Evolutionary conservation across 2,797 vertebrate genomes (phyloP).

Genomic region (Pangasius sanitwongsei): DNA sequence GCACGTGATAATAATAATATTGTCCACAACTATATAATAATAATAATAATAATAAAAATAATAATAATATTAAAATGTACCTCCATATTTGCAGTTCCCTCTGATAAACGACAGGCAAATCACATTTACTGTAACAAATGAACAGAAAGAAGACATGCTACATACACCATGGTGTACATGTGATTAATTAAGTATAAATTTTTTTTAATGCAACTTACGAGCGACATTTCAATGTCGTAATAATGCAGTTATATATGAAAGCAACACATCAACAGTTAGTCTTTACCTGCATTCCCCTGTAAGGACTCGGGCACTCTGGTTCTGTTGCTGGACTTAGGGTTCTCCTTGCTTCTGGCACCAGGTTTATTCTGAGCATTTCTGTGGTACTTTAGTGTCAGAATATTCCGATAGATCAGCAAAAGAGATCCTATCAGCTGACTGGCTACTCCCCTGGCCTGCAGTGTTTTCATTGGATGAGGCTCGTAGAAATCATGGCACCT

Average conservation of each 20-base stretch:
- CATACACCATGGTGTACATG: background rate
- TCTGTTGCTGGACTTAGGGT: background rate
- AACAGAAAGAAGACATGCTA: background rate
- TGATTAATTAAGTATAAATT: background rate
- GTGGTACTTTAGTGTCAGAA: constrained; percentile 47
- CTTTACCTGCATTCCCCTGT: constrained; percentile 17
- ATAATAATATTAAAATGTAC: constrained; percentile 26
- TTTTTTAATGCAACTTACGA: background rate
- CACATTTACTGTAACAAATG: constrained; percentile 29
- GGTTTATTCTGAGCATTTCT: background rate
- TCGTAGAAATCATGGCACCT: constrained; percentile 57
- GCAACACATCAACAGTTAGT: background rate
- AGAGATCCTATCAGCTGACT: constrained; percentile 40
- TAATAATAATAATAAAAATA: background rate
- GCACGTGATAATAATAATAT: too few species aligned
- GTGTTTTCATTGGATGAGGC: constrained; percentile 26
- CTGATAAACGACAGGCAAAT: constrained; percentile 60
- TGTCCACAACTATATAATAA: too few species aligned
- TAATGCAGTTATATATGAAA: background rate
- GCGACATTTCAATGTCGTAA: background rate
- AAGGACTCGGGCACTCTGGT: background rate
- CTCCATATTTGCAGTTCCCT: constrained; percentile 53
- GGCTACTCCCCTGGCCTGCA: constrained; percentile 44
- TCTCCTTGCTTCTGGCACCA: background rate
- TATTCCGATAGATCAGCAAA: constrained; percentile 53